A percentile compares a stretch with the other conserved stretches of the same genome.
Conservation (phyloP, 1,140 invertebrate genomes). For the Drosophila baimaii region DNA sequence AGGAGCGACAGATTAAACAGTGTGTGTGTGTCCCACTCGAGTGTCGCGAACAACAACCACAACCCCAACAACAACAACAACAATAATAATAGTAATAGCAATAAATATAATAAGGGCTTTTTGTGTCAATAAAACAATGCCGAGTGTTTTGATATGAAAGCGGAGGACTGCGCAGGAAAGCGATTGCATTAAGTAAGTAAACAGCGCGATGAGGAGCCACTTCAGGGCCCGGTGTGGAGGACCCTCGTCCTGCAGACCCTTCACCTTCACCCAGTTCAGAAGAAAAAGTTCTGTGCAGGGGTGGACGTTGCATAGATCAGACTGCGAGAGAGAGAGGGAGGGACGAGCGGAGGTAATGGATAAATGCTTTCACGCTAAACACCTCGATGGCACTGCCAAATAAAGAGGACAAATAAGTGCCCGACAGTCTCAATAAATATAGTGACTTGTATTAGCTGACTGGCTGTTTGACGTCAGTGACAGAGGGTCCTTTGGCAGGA, state of each 20-base stretch:
- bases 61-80: neutral
- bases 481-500: constrained; percentile 14
- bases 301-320: constrained; percentile 32
- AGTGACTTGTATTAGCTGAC: constrained; percentile 21
- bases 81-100: constrained; percentile 23
- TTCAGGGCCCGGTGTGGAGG: constrained; percentile 12
- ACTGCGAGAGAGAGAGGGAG: neutral
- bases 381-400: constrained; percentile 46
- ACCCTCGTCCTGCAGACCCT: constrained; percentile 17
- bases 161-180: constrained; percentile 28
- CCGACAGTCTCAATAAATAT: constrained; percentile 48
- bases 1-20: constrained; percentile 2
- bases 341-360: constrained; percentile 38
- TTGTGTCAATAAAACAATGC: constrained; percentile 52
- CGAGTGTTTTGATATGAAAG: constrained; percentile 39
- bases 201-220: constrained; percentile 27
- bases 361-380: constrained; percentile 52
- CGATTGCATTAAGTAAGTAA: constrained; percentile 56
- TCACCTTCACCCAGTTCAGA: constrained; percentile 25
- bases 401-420: constrained; percentile 48
- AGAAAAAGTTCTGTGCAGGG: neutral
- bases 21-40: constrained; percentile 7
- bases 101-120: constrained; percentile 42
- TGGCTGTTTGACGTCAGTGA: constrained; percentile 35
- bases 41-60: constrained; percentile 1